phyloP scores from a whole-genome alignment of 2,113 vertebrate species.

The Syrrhaptes paradoxus region DNA sequence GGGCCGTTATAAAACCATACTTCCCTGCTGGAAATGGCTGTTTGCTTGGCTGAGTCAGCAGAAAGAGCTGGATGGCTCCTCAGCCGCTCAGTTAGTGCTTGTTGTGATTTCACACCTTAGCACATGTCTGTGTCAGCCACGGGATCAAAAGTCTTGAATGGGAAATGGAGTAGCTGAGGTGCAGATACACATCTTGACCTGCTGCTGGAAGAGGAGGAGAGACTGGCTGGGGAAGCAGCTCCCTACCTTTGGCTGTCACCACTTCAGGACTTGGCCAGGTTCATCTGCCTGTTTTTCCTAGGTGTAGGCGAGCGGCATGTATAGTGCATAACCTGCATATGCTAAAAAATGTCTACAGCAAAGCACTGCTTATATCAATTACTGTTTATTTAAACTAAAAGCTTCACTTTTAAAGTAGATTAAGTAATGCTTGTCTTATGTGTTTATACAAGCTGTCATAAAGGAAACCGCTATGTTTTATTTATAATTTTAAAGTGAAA shows the following conservation, averaged over 20 bases:
- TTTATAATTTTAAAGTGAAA: neutral
- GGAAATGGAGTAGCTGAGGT: neutral
- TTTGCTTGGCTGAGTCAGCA: neutral
- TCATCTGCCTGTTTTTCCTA: neutral
- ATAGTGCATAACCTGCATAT: neutral
- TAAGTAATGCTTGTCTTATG: neutral
- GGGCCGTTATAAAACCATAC: neutral
- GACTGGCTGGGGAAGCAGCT: neutral
- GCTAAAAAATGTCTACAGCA: neutral
- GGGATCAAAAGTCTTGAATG: neutral
- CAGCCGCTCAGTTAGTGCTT: neutral
- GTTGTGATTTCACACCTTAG: accelerated
- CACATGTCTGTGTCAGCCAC: neutral
- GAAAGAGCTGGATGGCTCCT: neutral
- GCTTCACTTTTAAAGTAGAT: neutral
- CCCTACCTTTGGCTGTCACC: neutral
- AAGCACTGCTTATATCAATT: neutral
- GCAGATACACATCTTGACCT: accelerated
- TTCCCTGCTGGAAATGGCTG: neutral
- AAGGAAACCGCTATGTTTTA: neutral
- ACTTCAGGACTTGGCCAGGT: neutral
- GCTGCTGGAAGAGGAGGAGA: neutral
- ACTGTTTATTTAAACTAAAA: neutral
- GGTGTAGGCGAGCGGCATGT: neutral
- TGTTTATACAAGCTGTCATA: neutral